These are phyloP conservation scores for Leptopilina myrica DNA, from an alignment of 2,888 invertebrate species.

Conservation along the genomic window DNA sequence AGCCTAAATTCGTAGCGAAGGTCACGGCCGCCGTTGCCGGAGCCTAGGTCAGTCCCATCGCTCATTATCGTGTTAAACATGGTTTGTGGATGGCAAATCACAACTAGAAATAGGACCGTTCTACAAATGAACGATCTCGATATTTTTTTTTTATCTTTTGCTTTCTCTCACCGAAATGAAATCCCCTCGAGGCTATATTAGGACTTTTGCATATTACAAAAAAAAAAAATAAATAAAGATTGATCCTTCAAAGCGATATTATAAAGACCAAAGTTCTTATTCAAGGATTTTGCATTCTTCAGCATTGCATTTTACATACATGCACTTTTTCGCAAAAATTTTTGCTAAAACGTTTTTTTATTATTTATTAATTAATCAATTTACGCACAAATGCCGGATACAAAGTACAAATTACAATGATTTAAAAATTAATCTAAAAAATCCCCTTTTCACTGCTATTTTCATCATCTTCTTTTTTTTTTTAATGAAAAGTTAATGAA, in stretches of 20 bases:
- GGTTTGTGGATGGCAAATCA: constrained; percentile 50
- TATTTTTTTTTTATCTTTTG: background rate
- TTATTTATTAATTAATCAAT: no score
- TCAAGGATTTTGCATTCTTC: background rate
- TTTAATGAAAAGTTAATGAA: no score
- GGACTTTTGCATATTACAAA: constrained; percentile 22
- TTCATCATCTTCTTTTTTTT: no score
- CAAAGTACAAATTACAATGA: no score
- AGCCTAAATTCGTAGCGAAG: constrained; percentile 67
- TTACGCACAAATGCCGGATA: no score
- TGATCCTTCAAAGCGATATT: background rate
- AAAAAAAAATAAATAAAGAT: background rate
- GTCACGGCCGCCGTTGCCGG: constrained; percentile 72
- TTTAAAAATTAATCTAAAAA: no score
- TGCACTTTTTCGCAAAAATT: no score
- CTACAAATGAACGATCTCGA: background rate
- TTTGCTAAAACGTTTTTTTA: background rate
- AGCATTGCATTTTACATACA: background rate
- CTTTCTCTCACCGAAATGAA: constrained; percentile 16
- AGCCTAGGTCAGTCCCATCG: constrained; percentile 75
- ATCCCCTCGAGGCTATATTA: background rate
- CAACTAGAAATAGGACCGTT: constrained; percentile 51
- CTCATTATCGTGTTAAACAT: constrained; percentile 66
- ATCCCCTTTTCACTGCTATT: no score
- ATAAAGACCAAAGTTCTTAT: constrained; percentile 2